Evolutionary conservation across 2,797 vertebrate species (phyloP), one percentile per base, ranked within the genome.

Genomic region (Lates japonicus): DNA sequence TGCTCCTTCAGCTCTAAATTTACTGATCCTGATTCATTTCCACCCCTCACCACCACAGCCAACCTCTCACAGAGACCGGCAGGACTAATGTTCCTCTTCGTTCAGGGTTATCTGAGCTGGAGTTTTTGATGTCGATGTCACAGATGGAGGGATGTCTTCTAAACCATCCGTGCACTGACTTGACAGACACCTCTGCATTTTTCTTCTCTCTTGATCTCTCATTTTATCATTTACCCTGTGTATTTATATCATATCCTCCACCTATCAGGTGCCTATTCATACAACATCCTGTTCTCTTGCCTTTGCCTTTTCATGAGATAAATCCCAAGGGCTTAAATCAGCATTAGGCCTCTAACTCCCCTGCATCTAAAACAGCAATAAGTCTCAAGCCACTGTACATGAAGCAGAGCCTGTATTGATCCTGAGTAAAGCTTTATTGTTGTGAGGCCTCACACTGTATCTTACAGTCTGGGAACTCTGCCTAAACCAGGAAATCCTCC

Each of bases 341-440:
- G 76, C 86, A 85, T 83, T 64, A 70, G 57, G 59, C 41, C 52
- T 70, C 41, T 60, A 62, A 54, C 69, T 80, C 75, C 61, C 33
- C 59, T 70, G 78, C 63, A 80, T 84, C 61, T 81, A 65, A 78
- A 88, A 35, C 69, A 80, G 75, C 80, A 62, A 37, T 78, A 74
- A 55, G 69, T 76, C 71, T 83, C 22, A 71, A 61, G 48, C 58
- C 74, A 67, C 31, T 70, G 70, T 63, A 68, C 74, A 76, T 82
- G 62, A 88, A 81, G 69, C 81, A 63, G 71, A 87, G 80, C 42
- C 70, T 7, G 61, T 78, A 91, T 87, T 64, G 86, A 90, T 91
- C 90, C 79, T 3, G 19, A 51, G 76, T 76, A 80, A 74, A 87
- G 72, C 13, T 66, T 81, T 65, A 72, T 46, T 75, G 71, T 49